phyloP scores from a whole-genome alignment of 2,888 invertebrate genomes.

The Portevinia maculata region DNA sequence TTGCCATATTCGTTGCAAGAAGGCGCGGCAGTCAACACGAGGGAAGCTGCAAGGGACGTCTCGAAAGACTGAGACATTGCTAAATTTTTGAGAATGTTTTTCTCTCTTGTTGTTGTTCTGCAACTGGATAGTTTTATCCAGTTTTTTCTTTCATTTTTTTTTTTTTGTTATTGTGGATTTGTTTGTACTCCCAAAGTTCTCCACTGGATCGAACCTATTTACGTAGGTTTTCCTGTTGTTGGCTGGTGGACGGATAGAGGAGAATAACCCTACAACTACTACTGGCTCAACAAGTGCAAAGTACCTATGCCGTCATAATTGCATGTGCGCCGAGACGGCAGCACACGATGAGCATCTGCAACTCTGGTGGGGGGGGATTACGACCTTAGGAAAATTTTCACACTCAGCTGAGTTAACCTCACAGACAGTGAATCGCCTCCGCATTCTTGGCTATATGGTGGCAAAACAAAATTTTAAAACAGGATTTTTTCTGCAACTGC shows the following conservation, averaged over 20 bases:
- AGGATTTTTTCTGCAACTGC: constrained; percentile 5
- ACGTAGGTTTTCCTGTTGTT: constrained; percentile 62
- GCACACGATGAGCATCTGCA: constrained; percentile 40
- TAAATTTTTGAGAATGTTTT: constrained; percentile 58
- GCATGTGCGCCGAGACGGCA: constrained; percentile 25
- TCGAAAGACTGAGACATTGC: constrained; percentile 47
- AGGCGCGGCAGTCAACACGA: constrained; percentile 19
- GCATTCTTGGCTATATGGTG: constrained; percentile 51
- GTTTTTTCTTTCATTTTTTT: constrained; percentile 57
- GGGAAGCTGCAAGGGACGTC: constrained; percentile 30
- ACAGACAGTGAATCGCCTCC: constrained; percentile 67
- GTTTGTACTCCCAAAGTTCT: constrained; percentile 46
- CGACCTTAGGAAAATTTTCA: constrained; percentile 70
- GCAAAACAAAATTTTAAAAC: constrained; percentile 17
- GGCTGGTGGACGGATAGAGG: constrained; percentile 4
- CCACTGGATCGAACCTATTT: constrained; percentile 56
- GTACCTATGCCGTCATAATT: constrained; percentile 6
- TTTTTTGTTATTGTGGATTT: constrained; percentile 5
- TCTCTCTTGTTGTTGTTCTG: constrained; percentile 1
- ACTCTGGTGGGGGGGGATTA: constrained; percentile 61
- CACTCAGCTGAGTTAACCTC: constrained; percentile 63
- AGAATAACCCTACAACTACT: constrained; percentile 6
- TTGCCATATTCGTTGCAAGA: constrained; percentile 33
- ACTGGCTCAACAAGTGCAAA: constrained; percentile 66
- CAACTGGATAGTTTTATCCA: constrained; percentile 12